Conservation (phyloP, 2,797 vertebrate species). For the Macropus fuliginosus region DNA sequence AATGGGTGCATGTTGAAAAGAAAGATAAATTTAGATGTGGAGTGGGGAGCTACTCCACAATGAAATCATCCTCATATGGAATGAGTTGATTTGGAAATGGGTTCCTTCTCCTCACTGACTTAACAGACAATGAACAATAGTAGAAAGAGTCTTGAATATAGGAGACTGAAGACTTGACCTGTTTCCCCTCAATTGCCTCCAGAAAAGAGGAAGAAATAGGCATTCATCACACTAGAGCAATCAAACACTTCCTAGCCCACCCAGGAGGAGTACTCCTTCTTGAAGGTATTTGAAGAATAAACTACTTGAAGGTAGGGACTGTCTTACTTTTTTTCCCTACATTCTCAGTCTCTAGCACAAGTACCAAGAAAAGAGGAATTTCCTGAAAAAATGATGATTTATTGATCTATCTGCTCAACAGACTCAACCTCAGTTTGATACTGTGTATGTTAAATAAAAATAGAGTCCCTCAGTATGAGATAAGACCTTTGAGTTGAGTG, state of each 20-base stretch:
- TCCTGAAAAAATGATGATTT: background rate
- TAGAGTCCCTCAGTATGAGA: background rate
- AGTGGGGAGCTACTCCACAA: background rate
- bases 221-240: background rate
- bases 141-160: background rate
- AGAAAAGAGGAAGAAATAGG: background rate
- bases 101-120: background rate
- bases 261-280: background rate
- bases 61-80: background rate
- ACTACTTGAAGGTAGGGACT: background rate
- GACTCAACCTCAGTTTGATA: background rate
- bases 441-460: background rate
- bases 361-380: background rate
- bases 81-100: background rate
- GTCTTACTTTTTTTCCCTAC: background rate
- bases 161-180: background rate
- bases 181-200: background rate
- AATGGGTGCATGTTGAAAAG: background rate
- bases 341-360: background rate
- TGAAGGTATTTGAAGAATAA: background rate
- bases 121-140: background rate
- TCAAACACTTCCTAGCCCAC: background rate
- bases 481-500: background rate
- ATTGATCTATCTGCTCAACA: background rate
- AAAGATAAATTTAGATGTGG: background rate